Evolutionary conservation across 2,888 invertebrate species (phyloP).

Genomic region (Drosophila paranaensis): DNA sequence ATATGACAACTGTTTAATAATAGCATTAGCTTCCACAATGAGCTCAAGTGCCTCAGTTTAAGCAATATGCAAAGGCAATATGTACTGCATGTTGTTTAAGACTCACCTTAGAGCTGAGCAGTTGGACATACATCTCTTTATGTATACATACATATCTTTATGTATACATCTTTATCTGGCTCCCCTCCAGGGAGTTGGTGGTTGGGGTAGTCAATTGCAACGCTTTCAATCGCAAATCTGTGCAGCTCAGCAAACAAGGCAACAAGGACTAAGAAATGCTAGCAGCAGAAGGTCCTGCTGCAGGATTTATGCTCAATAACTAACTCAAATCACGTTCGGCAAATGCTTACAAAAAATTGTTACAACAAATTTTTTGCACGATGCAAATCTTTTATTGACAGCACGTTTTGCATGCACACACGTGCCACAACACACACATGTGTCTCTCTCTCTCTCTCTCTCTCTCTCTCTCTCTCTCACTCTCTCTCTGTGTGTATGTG

Average conservation of each 20-base stretch:
- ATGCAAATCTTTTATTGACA: constrained; percentile 80
- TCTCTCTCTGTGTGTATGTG: constrained; percentile 22
- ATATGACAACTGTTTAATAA: not conserved
- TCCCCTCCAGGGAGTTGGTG: not conserved
- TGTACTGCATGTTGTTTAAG: not conserved
- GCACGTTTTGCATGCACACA: constrained; percentile 69
- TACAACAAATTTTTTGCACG: constrained; percentile 61
- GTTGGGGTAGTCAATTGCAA: not conserved
- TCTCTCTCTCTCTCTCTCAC: too few relatives aligned
- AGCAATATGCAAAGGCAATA: too few relatives aligned
- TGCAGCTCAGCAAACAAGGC: constrained; percentile 38
- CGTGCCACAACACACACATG: constrained; percentile 35
- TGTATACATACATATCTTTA: not conserved
- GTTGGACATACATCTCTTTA: not conserved
- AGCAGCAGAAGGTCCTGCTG: not conserved
- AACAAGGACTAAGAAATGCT: constrained; percentile 5
- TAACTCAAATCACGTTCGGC: constrained; percentile 77
- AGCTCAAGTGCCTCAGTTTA: not conserved
- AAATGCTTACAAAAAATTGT: constrained; percentile 71
- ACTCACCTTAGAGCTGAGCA: not conserved
- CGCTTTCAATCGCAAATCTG: constrained; percentile 21
- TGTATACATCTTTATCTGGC: too few relatives aligned
- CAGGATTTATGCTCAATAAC: constrained; percentile 67
- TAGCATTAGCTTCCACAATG: not conserved
- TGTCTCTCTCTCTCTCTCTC: too few relatives aligned